phyloP scores from a whole-genome alignment of 2,888 invertebrate genomes.

The Tinea pellionella region DNA sequence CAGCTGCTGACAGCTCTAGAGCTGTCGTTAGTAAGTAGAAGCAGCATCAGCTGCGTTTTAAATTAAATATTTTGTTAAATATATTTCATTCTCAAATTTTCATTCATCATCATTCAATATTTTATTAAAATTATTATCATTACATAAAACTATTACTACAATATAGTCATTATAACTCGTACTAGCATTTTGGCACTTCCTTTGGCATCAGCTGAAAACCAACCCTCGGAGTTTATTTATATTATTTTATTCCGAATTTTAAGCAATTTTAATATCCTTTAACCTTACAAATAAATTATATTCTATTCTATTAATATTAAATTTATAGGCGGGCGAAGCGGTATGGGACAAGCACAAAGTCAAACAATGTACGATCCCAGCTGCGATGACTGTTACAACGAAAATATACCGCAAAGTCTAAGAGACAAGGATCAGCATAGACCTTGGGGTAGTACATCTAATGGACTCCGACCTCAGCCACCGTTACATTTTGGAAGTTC shows the following conservation, averaged over 20 bases:
- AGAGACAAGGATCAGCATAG: not conserved
- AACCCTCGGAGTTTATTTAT: no score
- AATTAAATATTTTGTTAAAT: not conserved
- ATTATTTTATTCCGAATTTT: no score
- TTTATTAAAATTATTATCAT: no score
- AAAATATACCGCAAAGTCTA: slow-evolving; percentile 23
- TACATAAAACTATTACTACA: no score
- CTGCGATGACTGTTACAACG: slow-evolving; percentile 75
- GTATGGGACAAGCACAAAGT: slow-evolving; percentile 91
- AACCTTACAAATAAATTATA: no score
- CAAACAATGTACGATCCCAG: slow-evolving; percentile 77
- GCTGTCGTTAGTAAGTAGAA: slow-evolving; percentile 77
- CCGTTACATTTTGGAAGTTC: slow-evolving; percentile 17
- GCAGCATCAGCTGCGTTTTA: no score
- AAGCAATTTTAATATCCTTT: no score
- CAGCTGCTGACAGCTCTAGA: slow-evolving; percentile 76
- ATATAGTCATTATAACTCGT: no score
- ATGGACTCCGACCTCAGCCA: slow-evolving; percentile 17
- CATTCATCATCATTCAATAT: no score
- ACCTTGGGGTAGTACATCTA: not conserved
- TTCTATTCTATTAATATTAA: not conserved
- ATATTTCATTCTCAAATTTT: no score
- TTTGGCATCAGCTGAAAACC: no score
- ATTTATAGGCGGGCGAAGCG: slow-evolving; percentile 78
- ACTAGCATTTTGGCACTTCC: no score